Conservation (phyloP, 2,797 vertebrate genomes). For the Anguilla obscura region DNA sequence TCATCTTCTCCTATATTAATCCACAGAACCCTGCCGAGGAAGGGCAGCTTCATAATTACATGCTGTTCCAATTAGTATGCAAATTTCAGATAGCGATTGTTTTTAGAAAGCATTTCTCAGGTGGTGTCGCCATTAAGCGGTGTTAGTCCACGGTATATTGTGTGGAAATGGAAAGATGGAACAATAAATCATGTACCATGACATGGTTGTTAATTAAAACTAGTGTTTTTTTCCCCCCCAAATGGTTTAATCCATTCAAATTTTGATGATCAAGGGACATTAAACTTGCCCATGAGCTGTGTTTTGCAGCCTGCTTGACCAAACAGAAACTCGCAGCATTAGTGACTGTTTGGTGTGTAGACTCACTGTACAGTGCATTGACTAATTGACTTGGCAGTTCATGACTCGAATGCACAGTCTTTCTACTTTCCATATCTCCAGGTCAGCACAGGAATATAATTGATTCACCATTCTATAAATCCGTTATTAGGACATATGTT, state of each 20-base stretch:
- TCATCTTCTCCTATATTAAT: slow-evolving; percentile 35
- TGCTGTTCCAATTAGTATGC: slow-evolving; percentile 67
- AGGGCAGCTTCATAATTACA: slow-evolving; percentile 47
- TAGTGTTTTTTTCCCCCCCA: neutral
- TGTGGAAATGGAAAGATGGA: slow-evolving; percentile 43
- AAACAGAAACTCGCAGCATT: neutral
- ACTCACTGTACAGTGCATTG: slow-evolving; percentile 16
- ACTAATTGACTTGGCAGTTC: slow-evolving; percentile 11
- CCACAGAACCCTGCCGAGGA: slow-evolving; percentile 22
- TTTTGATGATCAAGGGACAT: slow-evolving; percentile 11
- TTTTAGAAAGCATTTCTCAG: slow-evolving; percentile 48
- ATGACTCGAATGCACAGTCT: neutral
- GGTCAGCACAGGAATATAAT: neutral
- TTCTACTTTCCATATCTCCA: neutral
- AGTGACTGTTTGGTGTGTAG: slow-evolving; percentile 29
- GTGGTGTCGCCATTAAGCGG: slow-evolving; percentile 50
- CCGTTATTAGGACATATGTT: slow-evolving; percentile 16
- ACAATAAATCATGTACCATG: slow-evolving; percentile 36
- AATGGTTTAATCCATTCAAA: neutral
- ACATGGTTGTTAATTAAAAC: slow-evolving; percentile 45
- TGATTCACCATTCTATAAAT: neutral
- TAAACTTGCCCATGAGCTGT: neutral
- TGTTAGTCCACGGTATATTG: slow-evolving; percentile 38
- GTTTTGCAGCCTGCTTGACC: neutral
- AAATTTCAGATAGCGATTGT: slow-evolving; percentile 60